These are phyloP conservation scores for Caradrina clavipalpis DNA, from an alignment of 2,888 invertebrate genomes.

Conservation along the genomic window DNA sequence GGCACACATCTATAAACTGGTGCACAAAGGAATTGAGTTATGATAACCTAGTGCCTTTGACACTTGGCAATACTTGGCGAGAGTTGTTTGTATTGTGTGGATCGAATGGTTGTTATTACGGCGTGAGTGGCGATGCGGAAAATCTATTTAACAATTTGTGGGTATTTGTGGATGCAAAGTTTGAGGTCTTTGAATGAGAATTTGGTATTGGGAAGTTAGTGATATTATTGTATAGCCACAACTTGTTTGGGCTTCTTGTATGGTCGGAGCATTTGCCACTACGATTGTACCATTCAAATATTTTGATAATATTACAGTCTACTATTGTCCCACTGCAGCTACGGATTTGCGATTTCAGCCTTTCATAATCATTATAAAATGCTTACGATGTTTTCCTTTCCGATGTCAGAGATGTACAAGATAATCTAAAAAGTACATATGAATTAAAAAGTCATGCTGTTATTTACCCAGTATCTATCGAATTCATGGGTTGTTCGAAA, in stretches of 20 bases:
- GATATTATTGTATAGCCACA: background rate
- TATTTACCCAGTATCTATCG: no score
- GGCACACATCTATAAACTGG: conserved; percentile 57
- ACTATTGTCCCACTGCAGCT: no score
- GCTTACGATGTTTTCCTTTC: no score
- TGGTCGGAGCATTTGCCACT: background rate
- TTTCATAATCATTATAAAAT: no score
- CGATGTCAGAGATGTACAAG: no score
- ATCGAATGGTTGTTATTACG: conserved; percentile 46
- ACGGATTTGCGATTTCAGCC: background rate
- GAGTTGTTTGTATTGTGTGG: conserved; percentile 54
- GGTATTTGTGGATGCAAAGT: conserved; percentile 19
- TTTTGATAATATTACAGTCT: no score
- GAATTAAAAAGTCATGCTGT: no score
- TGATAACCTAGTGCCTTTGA: conserved; percentile 70
- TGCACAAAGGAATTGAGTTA: conserved; percentile 74
- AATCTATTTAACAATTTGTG: conserved; percentile 38
- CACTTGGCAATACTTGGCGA: conserved; percentile 65
- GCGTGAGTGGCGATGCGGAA: conserved; percentile 30
- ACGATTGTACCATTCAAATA: background rate
- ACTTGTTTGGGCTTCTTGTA: background rate
- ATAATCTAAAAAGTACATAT: no score
- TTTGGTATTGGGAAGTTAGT: conserved; percentile 10
- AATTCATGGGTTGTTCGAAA: no score
- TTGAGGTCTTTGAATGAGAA: conserved; percentile 14